Conservation (phyloP, 2,888 invertebrate genomes). For the Drosophila siamana region DNA sequence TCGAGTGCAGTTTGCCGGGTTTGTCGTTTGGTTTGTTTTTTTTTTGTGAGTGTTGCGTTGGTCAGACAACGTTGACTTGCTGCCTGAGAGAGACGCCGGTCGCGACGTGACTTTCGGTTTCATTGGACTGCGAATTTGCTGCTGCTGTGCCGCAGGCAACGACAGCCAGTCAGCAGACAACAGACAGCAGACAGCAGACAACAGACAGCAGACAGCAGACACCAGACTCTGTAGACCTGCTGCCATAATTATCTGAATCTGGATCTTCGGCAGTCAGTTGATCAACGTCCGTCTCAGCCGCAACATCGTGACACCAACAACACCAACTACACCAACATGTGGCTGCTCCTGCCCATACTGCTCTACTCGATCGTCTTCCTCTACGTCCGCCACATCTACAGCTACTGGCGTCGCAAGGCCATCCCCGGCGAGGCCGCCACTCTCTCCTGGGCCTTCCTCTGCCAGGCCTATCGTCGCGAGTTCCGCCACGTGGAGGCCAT, state of each 20-base stretch:
- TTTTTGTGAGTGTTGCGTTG: constrained; percentile 30
- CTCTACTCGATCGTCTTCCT: constrained; percentile 69
- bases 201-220: constrained; percentile 2
- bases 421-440: constrained; percentile 75
- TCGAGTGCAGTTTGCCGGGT: constrained; percentile 45
- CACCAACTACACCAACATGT: constrained; percentile 63
- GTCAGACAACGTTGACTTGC: constrained; percentile 61
- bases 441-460: constrained; percentile 68
- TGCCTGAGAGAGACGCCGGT: constrained; percentile 25
- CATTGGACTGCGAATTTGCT: constrained; percentile 32
- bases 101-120: constrained; percentile 72
- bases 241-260: constrained; percentile 69
- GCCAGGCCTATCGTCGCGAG: constrained; percentile 74
- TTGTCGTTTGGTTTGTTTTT: constrained; percentile 21
- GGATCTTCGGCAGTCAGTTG: constrained; percentile 54
- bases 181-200: not conserved
- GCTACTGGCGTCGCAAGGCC: constrained; percentile 81
- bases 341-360: constrained; percentile 81
- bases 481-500: constrained; percentile 79
- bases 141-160: constrained; percentile 48
- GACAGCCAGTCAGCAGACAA: not conserved
- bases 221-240: constrained; percentile 27
- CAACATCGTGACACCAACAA: constrained; percentile 67
- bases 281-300: constrained; percentile 39
- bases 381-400: constrained; percentile 79